Conservation (phyloP, 2,797 vertebrate species). For the Chelmon rostratus region DNA sequence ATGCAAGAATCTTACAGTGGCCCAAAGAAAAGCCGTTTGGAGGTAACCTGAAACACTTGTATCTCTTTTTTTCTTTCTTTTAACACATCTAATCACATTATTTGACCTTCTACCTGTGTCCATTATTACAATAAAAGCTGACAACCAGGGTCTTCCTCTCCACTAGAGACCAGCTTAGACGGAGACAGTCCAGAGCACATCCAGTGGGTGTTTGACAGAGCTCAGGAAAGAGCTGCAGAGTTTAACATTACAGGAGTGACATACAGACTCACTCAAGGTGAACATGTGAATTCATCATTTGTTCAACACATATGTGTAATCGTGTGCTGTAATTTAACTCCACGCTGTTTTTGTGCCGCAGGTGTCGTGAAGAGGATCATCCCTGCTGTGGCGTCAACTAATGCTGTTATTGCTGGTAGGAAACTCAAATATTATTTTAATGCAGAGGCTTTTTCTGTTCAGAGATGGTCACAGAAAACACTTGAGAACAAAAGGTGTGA, state of each 20-base stretch:
- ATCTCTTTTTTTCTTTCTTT: background rate
- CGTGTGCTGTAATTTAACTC: conserved; percentile 3
- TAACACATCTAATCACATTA: background rate
- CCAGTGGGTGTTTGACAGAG: conserved; percentile 95
- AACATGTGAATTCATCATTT: conserved; percentile 36
- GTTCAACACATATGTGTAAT: background rate
- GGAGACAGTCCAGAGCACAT: conserved; percentile 97
- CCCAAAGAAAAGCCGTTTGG: conserved; percentile 97
- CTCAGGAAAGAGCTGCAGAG: conserved; percentile 92
- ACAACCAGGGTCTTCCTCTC: background rate
- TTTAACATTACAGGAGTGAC: conserved; percentile 95
- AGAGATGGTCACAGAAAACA: conserved; percentile 1
- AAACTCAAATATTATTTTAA: background rate
- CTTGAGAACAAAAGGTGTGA: background rate
- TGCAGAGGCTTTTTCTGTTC: background rate
- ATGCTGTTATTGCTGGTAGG: conserved; percentile 97
- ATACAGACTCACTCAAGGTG: conserved; percentile 97
- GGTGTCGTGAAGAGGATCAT: conserved; percentile 98
- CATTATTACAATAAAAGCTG: background rate
- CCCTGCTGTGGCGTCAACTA: conserved; percentile 97
- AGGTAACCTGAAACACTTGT: conserved; percentile 86
- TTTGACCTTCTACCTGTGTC: background rate
- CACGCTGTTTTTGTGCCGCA: conserved; percentile 68
- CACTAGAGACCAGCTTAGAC: conserved; percentile 90
- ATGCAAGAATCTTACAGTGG: conserved; percentile 95